Base-by-base conservation (phyloP, 2,113 vertebrate species). In the Chunga burmeisteri region DNA sequence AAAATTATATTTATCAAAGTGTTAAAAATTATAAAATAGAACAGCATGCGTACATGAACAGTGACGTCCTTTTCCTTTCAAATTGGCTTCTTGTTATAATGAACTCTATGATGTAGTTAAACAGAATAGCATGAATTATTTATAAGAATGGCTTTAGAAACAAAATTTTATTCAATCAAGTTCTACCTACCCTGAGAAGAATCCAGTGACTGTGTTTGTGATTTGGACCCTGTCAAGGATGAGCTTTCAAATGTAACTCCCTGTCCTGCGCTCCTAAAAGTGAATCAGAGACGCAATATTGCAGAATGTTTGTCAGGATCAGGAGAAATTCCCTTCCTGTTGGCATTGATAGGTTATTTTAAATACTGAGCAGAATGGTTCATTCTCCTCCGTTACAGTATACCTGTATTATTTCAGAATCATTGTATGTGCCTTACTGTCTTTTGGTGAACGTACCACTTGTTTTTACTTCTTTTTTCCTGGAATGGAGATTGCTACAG, bases 131-230 rank as follows among this genome's bases (percentile, higher is more conserved):
- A 29, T 19, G 16, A 40, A 32, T 56, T 61, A 56, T 66, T 80
- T 68, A 49, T 10, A 77, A 80, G 42, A 73, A 46, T 62, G 9
- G 44, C 11, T 83, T 86, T 16, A 70, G 42, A 82, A 83, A 55
- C 3, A 50, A 88, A 53, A 18, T 44, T 71, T 47, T 44, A 47
- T 82, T 82, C 55, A 15, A 2, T 72, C 16, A 34, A 55, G 52
- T 62, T 70, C 40, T 84, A 26, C 94, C 3, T 96, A 98, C 98
- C 98, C 86, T 97, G 97, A 66, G 97, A 98, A 79, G 98, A 98
- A 88, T 98, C 98, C 26, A 90, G 78, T 9, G 98, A 97, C 7
- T 97, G 97, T 17, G 97, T 74, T 90, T 98, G 96, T 73, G 98
- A 96, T 71, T 91, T 98, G 84, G 96, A 94, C 32, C 74, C 95